A percentile compares a stretch with the other conserved stretches of the same genome.
Evolutionary conservation across 2,888 invertebrate species (phyloP).

Genomic region (Pachydiplax longipennis): DNA sequence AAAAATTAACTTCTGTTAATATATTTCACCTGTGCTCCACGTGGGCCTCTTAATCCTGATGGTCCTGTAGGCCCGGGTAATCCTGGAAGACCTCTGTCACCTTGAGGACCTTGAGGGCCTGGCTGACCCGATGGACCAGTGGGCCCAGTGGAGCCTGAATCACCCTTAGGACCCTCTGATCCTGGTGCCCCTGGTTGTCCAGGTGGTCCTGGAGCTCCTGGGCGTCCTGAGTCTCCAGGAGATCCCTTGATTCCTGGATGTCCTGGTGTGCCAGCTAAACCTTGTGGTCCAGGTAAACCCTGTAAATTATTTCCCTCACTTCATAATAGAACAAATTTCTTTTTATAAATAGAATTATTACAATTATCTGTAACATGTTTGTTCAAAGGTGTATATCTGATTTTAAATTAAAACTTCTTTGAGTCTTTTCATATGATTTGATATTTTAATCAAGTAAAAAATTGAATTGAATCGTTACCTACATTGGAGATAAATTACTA

Average conservation of each 20-base stretch:
- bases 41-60: constrained; percentile 70
- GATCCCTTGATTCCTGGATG: constrained; percentile 74
- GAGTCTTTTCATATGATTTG: too few species aligned
- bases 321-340: too few species aligned
- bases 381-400: too few species aligned
- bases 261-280: constrained; percentile 61
- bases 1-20: not conserved
- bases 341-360: too few species aligned
- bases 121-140: constrained; percentile 73
- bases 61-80: constrained; percentile 70
- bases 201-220: constrained; percentile 71
- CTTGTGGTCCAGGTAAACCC: constrained; percentile 73
- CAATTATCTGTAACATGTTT: too few species aligned
- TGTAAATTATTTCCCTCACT: constrained; percentile 54
- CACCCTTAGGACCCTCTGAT: constrained; percentile 77
- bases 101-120: constrained; percentile 74
- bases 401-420: too few species aligned
- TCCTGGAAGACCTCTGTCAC: constrained; percentile 72
- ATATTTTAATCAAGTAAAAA: too few species aligned
- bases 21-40: constrained; percentile 68
- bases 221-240: constrained; percentile 73
- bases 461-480: too few species aligned
- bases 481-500: too few species aligned
- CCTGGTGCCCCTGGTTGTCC: constrained; percentile 78
- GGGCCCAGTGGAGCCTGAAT: constrained; percentile 71